Evolutionary conservation across 2,113 vertebrate genomes (phyloP).

Genomic region (Rhinogobius similis): DNA sequence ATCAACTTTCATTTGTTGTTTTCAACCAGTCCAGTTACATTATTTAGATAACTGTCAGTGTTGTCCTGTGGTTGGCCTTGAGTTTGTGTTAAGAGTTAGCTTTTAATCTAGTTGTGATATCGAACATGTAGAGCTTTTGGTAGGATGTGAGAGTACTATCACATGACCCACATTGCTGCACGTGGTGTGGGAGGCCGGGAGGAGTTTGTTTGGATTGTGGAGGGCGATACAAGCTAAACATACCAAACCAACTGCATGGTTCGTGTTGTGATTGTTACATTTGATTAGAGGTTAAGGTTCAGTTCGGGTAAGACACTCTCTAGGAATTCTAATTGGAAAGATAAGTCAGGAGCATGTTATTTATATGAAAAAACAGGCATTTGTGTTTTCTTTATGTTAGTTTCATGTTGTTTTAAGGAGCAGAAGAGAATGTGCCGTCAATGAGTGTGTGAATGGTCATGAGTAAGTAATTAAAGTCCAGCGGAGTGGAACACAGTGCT

Average conservation of each 20-base stretch:
- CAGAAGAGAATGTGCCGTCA: slow-evolving; percentile 18
- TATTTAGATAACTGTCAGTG: slow-evolving; percentile 31
- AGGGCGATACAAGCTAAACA: not conserved
- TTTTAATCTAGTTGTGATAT: not conserved
- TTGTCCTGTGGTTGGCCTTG: not conserved
- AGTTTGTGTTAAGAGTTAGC: not conserved
- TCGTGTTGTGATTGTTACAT: not conserved
- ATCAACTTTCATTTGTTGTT: slow-evolving; percentile 9
- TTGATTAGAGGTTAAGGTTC: not conserved
- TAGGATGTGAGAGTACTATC: slow-evolving; percentile 41
- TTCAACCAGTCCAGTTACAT: too few species aligned
- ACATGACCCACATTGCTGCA: slow-evolving; percentile 66
- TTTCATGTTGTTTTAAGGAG: slow-evolving; percentile 20
- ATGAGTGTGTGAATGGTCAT: slow-evolving; percentile 11
- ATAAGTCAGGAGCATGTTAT: not conserved
- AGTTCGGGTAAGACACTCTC: not conserved
- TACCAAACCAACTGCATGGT: not conserved
- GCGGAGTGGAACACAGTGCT: slow-evolving; percentile 15
- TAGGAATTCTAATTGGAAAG: too few species aligned
- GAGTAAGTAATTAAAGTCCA: slow-evolving; percentile 23
- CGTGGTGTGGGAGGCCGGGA: slow-evolving; percentile 36
- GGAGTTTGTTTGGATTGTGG: not conserved
- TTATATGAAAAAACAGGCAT: not conserved
- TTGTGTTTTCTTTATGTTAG: slow-evolving; percentile 5
- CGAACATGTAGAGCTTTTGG: slow-evolving; percentile 13